These are phyloP conservation scores for Calliphora vomitoria DNA, from an alignment of 2,888 invertebrate genomes.

Conservation along the genomic window DNA sequence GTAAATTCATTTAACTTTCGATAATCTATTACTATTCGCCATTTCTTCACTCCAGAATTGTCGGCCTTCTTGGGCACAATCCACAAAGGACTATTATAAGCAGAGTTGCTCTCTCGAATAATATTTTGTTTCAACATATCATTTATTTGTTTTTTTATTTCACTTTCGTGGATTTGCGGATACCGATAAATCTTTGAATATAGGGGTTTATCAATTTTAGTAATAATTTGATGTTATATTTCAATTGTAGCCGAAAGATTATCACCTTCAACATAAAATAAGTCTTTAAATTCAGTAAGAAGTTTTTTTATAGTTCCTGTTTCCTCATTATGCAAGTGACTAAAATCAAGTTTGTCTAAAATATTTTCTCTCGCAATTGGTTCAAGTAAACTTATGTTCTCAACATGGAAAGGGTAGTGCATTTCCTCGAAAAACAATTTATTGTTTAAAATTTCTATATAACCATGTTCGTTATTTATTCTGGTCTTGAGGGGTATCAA, in stretches of 20 bases:
- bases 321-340: no score
- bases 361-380: constrained; percentile 6
- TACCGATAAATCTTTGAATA: constrained; percentile 42
- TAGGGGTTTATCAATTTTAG: constrained; percentile 11
- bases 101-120: not conserved
- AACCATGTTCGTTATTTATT: no score
- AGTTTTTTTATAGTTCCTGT: no score
- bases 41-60: not conserved
- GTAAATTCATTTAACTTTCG: not conserved
- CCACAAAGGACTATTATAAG: no score
- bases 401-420: constrained; percentile 10
- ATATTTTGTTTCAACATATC: constrained; percentile 4
- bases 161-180: constrained; percentile 34
- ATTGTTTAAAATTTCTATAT: not conserved
- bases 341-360: constrained; percentile 34
- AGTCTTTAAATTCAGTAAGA: no score
- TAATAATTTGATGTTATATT: constrained; percentile 15
- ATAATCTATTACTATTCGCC: not conserved
- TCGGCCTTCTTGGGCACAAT: not conserved
- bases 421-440: constrained; percentile 30
- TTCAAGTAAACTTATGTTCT: constrained; percentile 5
- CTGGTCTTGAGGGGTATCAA: no score
- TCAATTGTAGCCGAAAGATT: no score
- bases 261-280: no score
- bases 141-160: constrained; percentile 11